These are phyloP conservation scores for Chamaetylas fuelleborni DNA, from an alignment of 2,113 vertebrate species.

Conservation along the genomic window DNA sequence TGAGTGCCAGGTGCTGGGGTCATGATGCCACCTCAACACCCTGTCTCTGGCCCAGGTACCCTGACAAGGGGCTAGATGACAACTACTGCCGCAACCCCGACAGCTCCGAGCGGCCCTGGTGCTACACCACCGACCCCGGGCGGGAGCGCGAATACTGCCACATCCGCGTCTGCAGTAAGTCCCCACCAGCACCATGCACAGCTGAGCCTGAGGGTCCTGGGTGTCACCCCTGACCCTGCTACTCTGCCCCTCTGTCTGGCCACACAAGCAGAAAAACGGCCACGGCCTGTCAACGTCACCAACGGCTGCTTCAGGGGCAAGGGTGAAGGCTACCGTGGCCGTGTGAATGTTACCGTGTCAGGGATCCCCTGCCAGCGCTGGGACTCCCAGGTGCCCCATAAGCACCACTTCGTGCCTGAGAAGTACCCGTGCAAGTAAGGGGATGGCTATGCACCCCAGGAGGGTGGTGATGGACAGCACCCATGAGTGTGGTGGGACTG, in stretches of 20 bases:
- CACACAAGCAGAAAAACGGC: constrained; percentile 62
- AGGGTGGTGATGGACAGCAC: neutral
- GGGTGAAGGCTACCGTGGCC: constrained; percentile 89
- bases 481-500: neutral
- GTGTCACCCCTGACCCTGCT: neutral
- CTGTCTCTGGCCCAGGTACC: constrained; percentile 78
- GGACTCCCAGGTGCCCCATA: constrained; percentile 87
- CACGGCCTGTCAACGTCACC: neutral
- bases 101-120: constrained; percentile 91
- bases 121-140: constrained; percentile 84
- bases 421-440: constrained; percentile 94
- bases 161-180: constrained; percentile 87
- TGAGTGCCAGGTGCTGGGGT: neutral
- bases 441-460: rapidly evolving
- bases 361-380: constrained; percentile 93
- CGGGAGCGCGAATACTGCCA: constrained; percentile 85
- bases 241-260: neutral
- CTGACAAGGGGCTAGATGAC: constrained; percentile 89
- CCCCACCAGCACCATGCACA: rapidly evolving
- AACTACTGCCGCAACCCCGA: constrained; percentile 98
- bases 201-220: rapidly evolving
- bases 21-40: neutral
- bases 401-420: constrained; percentile 85
- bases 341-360: constrained; percentile 82
- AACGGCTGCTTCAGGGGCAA: constrained; percentile 86